Evolutionary conservation across 2,888 invertebrate species (phyloP).

Genomic region (Hirtodrosophila duncani): DNA sequence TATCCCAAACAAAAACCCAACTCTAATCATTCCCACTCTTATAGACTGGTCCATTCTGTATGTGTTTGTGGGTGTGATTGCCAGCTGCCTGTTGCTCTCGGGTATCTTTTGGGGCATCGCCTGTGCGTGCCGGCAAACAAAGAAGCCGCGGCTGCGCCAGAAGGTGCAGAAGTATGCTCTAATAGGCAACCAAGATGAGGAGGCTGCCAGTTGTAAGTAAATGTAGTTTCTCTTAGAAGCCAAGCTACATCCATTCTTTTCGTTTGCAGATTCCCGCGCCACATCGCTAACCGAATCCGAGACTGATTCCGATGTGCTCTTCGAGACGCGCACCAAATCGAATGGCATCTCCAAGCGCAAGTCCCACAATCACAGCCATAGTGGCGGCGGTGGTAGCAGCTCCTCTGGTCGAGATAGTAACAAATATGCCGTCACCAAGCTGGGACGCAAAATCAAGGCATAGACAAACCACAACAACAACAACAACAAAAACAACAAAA

Average conservation of each 20-base stretch:
- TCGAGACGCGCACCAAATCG: constrained; percentile 82
- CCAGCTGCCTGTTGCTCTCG: constrained; percentile 81
- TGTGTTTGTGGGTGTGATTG: constrained; percentile 87
- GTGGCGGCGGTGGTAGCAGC: constrained; percentile 30
- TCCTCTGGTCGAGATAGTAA: constrained; percentile 46
- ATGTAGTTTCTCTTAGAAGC: not conserved
- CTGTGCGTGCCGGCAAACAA: constrained; percentile 81
- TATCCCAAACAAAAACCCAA: no score
- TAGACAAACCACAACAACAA: constrained; percentile 37
- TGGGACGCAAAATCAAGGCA: constrained; percentile 78
- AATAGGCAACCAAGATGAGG: constrained; percentile 85
- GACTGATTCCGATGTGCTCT: constrained; percentile 90
- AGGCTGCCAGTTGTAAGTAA: constrained; percentile 77
- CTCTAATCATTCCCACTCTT: constrained; percentile 15
- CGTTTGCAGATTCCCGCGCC: constrained; percentile 65
- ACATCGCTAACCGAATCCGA: constrained; percentile 87
- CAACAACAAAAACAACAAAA: not conserved
- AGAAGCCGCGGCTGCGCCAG: constrained; percentile 79
- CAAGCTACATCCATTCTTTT: not conserved
- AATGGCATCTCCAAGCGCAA: constrained; percentile 70
- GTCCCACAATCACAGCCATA: constrained; percentile 28
- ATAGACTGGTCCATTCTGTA: constrained; percentile 96
- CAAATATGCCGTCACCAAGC: constrained; percentile 72
- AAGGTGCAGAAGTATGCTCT: constrained; percentile 85
- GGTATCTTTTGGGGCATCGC: constrained; percentile 83